Percentiles rank a stretch among this genome's conserved stretches.
Conservation (phyloP, 2,888 invertebrate genomes). For the Urechis unicinctus region DNA sequence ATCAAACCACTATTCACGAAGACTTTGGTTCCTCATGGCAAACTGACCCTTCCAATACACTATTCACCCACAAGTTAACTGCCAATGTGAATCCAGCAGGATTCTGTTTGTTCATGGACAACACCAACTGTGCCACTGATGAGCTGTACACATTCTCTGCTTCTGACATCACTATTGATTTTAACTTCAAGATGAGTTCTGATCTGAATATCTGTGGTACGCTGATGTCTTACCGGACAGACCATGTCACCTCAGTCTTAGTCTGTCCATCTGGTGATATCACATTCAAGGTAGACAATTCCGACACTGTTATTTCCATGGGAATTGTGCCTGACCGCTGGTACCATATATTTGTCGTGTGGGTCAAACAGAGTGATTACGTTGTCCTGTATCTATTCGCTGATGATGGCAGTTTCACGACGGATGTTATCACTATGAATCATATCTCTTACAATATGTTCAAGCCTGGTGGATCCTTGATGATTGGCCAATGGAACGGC, state of each 20-base stretch:
- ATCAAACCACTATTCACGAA: constrained; percentile 16
- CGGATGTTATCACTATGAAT: background rate
- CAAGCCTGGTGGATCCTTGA: constrained; percentile 25
- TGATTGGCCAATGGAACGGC: constrained; percentile 24
- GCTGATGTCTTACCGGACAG: constrained; percentile 2
- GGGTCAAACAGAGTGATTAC: constrained; percentile 14
- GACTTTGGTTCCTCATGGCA: constrained; percentile 23
- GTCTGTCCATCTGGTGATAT: background rate
- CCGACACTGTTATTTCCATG: constrained; percentile 12
- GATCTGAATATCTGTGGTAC: constrained; percentile 21
- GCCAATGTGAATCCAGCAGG: no score
- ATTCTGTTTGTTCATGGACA: background rate
- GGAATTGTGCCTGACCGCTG: constrained; percentile 19
- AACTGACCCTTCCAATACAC: constrained; percentile 1
- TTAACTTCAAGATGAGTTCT: constrained; percentile 22
- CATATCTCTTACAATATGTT: constrained; percentile 5
- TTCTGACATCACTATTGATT: constrained; percentile 24
- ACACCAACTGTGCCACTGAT: constrained; percentile 6
- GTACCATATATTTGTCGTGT: constrained; percentile 28
- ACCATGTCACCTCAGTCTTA: background rate
- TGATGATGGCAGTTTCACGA: background rate
- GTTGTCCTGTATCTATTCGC: constrained; percentile 14
- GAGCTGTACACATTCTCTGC: constrained; percentile 21
- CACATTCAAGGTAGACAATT: constrained; percentile 20
- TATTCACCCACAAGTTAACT: constrained; percentile 1